Percentiles rank a stretch among this genome's conserved stretches.
Conservation (phyloP, 2,888 invertebrate species). For the Leptinotarsa rubiginosa region DNA sequence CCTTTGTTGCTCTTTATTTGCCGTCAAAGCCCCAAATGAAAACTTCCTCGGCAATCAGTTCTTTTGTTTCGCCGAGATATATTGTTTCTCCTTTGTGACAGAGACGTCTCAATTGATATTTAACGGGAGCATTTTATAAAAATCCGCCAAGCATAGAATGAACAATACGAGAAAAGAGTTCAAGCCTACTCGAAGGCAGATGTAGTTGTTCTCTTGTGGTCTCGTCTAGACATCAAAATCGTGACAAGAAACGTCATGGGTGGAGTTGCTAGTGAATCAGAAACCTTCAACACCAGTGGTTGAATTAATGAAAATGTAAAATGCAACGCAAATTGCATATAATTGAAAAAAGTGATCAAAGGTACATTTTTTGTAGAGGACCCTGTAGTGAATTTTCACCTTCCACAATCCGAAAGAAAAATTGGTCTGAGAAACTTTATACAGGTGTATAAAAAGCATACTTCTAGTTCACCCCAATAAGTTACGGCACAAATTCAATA, state of each 20-base stretch:
- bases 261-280: conserved; percentile 7
- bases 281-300: background rate
- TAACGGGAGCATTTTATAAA: conserved; percentile 28
- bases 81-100: conserved; percentile 35
- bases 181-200: conserved; percentile 20
- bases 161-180: conserved; percentile 19
- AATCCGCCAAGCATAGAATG: conserved; percentile 17
- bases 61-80: conserved; percentile 35
- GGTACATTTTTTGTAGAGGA: too few relatives aligned
- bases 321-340: background rate
- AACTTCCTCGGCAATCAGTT: conserved; percentile 36
- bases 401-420: too few relatives aligned
- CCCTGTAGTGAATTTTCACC: too few relatives aligned
- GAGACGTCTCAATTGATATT: conserved; percentile 43
- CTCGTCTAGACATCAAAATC: conserved; percentile 27
- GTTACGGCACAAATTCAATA: too few relatives aligned
- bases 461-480: too few relatives aligned
- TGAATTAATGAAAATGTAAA: background rate
- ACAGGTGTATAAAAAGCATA: too few relatives aligned
- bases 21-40: conserved; percentile 34
- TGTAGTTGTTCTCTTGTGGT: conserved; percentile 17
- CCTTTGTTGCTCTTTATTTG: conserved; percentile 27
- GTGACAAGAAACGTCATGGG: conserved; percentile 18
- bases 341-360: too few relatives aligned
- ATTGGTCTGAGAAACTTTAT: too few relatives aligned